phyloP scores from a whole-genome alignment of 2,888 invertebrate genomes.

The Drosophila borealis region DNA sequence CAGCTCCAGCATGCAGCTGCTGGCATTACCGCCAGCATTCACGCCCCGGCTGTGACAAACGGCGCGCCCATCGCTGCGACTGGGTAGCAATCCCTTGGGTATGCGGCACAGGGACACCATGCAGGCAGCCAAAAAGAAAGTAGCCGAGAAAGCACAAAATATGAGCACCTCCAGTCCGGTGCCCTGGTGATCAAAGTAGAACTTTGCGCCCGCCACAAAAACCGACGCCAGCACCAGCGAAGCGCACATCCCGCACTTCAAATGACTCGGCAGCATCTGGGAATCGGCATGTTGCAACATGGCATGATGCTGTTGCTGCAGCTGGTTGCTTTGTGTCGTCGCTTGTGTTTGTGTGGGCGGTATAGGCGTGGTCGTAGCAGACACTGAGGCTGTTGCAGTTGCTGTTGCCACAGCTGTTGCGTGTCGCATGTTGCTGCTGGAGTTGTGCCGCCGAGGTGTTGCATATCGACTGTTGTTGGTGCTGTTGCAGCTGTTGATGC shows the following conservation, averaged over 20 bases:
- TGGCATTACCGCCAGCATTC: slow-evolving; percentile 35
- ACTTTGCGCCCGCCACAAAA: slow-evolving; percentile 90
- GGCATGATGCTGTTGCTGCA: slow-evolving; percentile 69
- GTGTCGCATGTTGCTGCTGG: slow-evolving; percentile 59
- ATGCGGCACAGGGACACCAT: slow-evolving; percentile 87
- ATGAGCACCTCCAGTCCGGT: slow-evolving; percentile 87
- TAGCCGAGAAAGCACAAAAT: slow-evolving; percentile 88
- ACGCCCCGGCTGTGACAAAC: slow-evolving; percentile 70
- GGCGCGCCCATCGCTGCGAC: slow-evolving; percentile 60
- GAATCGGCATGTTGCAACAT: slow-evolving; percentile 73
- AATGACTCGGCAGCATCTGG: slow-evolving; percentile 85
- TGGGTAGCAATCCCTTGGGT: slow-evolving; percentile 83
- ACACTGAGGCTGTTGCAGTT: slow-evolving; percentile 14
- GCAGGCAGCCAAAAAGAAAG: slow-evolving; percentile 88
- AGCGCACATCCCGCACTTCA: slow-evolving; percentile 90
- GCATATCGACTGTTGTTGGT: slow-evolving; percentile 37
- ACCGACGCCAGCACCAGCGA: slow-evolving; percentile 89
- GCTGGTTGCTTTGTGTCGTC: slow-evolving; percentile 60
- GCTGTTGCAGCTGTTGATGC: slow-evolving; percentile 33
- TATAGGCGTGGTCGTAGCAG: slow-evolving; percentile 37
- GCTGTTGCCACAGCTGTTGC: slow-evolving; percentile 26
- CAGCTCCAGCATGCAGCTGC: slow-evolving; percentile 56
- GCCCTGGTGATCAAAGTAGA: slow-evolving; percentile 89
- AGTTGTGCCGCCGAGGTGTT: slow-evolving; percentile 63
- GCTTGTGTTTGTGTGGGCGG: slow-evolving; percentile 51